Evolutionary conservation across 1,140 invertebrate genomes (phyloP).

Genomic region (Scaptomyza montana): DNA sequence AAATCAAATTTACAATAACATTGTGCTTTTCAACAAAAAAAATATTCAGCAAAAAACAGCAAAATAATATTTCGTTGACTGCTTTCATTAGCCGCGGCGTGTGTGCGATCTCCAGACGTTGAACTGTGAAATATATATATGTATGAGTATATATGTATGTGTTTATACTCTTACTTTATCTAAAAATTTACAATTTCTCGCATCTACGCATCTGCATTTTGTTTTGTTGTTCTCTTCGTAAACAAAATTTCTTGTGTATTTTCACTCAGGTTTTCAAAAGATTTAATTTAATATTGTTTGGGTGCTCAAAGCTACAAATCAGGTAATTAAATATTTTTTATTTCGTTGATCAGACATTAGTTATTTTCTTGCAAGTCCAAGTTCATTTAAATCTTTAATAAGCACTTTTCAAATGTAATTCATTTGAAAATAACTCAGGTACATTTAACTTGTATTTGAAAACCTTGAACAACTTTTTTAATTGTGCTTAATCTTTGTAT

Average conservation of each 20-base stretch:
- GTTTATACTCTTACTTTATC: too few species aligned
- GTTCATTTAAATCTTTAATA: too few species aligned
- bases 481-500: conserved; percentile 6
- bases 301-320: conserved; percentile 6
- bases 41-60: not conserved
- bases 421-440: not conserved
- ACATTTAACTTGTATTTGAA: conserved; percentile 7
- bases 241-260: conserved; percentile 36
- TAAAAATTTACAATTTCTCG: not conserved
- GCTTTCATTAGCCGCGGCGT: conserved; percentile 29
- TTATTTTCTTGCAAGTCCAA: too few species aligned
- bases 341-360: too few species aligned
- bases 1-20: not conserved
- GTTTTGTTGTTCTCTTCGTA: conserved; percentile 41
- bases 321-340: conserved; percentile 26
- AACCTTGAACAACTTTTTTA: conserved; percentile 34
- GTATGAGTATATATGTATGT: too few species aligned
- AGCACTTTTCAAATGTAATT: too few species aligned
- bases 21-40: not conserved
- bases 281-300: not conserved
- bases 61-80: conserved; percentile 4
- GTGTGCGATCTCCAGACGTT: conserved; percentile 34
- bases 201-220: conserved; percentile 13
- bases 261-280: not conserved
- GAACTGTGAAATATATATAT: conserved; percentile 35